Evolutionary conservation across 2,797 vertebrate species (phyloP), one percentile per base, ranked within the genome.

Genomic region (Microctenopoma lineatum): DNA sequence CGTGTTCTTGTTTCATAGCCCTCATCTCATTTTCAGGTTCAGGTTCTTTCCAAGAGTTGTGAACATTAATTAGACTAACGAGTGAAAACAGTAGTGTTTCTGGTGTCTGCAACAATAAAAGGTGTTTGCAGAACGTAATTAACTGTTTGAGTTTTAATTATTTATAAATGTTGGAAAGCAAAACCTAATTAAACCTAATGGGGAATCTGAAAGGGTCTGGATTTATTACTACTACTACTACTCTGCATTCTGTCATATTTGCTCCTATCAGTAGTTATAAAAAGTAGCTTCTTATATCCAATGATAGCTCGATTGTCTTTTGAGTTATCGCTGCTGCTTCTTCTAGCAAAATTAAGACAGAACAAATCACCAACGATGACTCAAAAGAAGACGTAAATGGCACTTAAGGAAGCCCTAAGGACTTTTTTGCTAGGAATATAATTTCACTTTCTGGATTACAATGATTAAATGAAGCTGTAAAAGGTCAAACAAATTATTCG

Each of bases 401-500:
- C 46, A 70, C 64, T 59, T 46, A 10, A 44, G 58, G 72, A 67
- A 76, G 32, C 69, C 44, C 25, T 59, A 52, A 69, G 62, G 38
- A 39, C 5, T 60, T 78, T 66, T 29, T 59, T 69, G 21, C 56
- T 21, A 65, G 41, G 63, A 77, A 73, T 83, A 80, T 83, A 81
- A 89, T 88, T 78, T 66, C 39, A 77, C 75, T 81, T 75, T 83
- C 69, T 77, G 82, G 75, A 80, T 83, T 71, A 77, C 29, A 81
- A 66, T 59, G 69, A 84, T 85, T 87, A 90, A 88, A 85, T 75
- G 54, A 89, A 84, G 83, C 58, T 73, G 64, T 79, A 85, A 89
- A 91, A 90, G 86, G 86, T 89, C 88, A 90, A 83, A 86, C 62
- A 81, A 90, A 88, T 91, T 87, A 87, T 80, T 76, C 59, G 63